These are phyloP conservation scores for Chironomus tentans DNA, from an alignment of 2,888 invertebrate species.

Conservation along the genomic window DNA sequence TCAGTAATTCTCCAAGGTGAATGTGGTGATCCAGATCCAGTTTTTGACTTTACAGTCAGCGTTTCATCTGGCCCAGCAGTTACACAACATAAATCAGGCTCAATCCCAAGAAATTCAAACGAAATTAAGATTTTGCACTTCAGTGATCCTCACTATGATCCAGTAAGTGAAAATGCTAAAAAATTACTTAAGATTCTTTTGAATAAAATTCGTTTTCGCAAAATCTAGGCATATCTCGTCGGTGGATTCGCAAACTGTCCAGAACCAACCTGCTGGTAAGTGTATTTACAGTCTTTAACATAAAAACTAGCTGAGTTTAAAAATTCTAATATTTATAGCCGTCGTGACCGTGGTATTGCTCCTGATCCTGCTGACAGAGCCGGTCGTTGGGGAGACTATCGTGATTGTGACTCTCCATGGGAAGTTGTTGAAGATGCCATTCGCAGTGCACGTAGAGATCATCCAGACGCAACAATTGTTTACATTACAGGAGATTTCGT, in stretches of 20 bases:
- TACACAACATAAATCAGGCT: constrained; percentile 33
- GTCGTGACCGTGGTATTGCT: constrained; percentile 45
- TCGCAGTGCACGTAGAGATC: constrained; percentile 48
- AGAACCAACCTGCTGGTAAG: constrained; percentile 64
- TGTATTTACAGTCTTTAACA: no score
- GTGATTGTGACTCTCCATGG: constrained; percentile 66
- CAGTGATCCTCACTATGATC: constrained; percentile 65
- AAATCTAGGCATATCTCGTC: constrained; percentile 44
- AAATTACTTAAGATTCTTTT: no score
- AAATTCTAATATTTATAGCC: constrained; percentile 30
- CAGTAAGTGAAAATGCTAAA: no score
- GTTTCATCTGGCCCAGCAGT: constrained; percentile 30
- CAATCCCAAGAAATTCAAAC: constrained; percentile 30
- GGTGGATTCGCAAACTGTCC: constrained; percentile 60
- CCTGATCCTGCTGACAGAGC: constrained; percentile 40
- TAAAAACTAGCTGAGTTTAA: no score
- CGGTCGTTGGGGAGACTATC: constrained; percentile 74
- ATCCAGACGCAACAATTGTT: constrained; percentile 54
- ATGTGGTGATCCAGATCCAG: constrained; percentile 32
- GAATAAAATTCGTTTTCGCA: no score
- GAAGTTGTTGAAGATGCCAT: constrained; percentile 59
- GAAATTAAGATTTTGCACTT: constrained; percentile 36
- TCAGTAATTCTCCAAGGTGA: constrained; percentile 36
- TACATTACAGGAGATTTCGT: constrained; percentile 83
- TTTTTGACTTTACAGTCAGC: constrained; percentile 35